A percentile compares a stretch with the other conserved stretches of the same genome.
phyloP scores from a whole-genome alignment of 2,888 invertebrate genomes.

The Pollenia angustigena region DNA sequence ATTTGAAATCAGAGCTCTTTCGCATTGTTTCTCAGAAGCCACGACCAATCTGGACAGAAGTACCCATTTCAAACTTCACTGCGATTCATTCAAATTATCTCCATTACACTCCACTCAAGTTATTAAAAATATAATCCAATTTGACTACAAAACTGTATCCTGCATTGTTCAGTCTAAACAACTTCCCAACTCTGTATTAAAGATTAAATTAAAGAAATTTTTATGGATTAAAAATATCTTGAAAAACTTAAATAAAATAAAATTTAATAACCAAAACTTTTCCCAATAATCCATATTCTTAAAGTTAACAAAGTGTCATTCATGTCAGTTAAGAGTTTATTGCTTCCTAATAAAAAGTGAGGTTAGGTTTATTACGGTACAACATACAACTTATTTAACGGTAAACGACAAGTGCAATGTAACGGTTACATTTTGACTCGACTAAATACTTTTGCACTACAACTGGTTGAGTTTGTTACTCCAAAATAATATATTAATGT shows the following conservation, averaged over 20 bases:
- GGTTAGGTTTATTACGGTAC: conserved; percentile 60
- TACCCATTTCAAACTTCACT: too few species aligned
- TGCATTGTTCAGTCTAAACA: too few species aligned
- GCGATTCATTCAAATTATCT: too few species aligned
- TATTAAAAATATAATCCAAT: too few species aligned
- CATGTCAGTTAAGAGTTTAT: conserved; percentile 44
- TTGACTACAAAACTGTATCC: background rate
- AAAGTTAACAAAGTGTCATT: conserved; percentile 35
- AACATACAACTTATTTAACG: conserved; percentile 47
- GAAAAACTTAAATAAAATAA: background rate
- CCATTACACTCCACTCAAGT: too few species aligned
- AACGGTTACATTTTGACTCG: conserved; percentile 51
- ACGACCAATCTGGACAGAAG: too few species aligned
- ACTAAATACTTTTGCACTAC: conserved; percentile 18
- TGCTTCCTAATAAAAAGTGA: conserved; percentile 59
- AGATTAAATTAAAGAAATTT: conserved; percentile 8
- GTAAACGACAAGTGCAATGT: conserved; percentile 46
- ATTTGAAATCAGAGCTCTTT: too few species aligned
- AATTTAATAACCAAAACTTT: background rate
- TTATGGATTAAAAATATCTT: background rate
- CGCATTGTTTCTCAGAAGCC: too few species aligned
- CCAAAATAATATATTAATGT: background rate
- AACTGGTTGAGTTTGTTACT: conserved; percentile 21
- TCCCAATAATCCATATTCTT: conserved; percentile 6
- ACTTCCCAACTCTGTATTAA: conserved; percentile 15